Conservation (phyloP, 2,113 vertebrate genomes). For the Zingel zingel region DNA sequence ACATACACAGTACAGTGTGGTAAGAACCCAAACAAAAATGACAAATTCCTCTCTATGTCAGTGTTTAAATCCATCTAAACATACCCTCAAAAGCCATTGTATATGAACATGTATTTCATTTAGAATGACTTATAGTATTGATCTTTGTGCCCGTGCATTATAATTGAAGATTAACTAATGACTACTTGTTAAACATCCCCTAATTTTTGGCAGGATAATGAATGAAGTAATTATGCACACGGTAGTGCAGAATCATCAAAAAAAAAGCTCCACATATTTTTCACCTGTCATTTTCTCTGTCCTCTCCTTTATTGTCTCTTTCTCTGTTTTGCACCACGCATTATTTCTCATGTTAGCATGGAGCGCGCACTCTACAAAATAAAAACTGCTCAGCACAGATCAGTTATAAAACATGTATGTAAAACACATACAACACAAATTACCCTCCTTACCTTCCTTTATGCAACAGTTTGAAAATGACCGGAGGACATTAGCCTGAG, state of each 20-base stretch:
- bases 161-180: constrained; percentile 82
- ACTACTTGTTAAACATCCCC: constrained; percentile 77
- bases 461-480: constrained; percentile 3
- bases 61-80: constrained; percentile 51
- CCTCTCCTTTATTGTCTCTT: constrained; percentile 32
- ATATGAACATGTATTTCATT: constrained; percentile 68
- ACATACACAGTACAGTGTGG: background rate
- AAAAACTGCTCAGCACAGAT: background rate
- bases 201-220: constrained; percentile 77
- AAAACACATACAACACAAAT: background rate
- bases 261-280: constrained; percentile 53
- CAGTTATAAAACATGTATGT: constrained; percentile 2
- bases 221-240: constrained; percentile 80
- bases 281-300: constrained; percentile 32
- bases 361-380: background rate
- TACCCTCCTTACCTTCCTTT: background rate
- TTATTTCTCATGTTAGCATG: constrained; percentile 3
- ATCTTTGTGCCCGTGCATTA: constrained; percentile 73
- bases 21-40: constrained; percentile 14
- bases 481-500: constrained; percentile 4
- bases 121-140: constrained; percentile 74
- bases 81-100: constrained; percentile 39
- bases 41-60: constrained; percentile 44
- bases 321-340: constrained; percentile 13
- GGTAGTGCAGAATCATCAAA: constrained; percentile 75